phyloP scores from a whole-genome alignment of 2,113 vertebrate species.

The Esox niger region DNA sequence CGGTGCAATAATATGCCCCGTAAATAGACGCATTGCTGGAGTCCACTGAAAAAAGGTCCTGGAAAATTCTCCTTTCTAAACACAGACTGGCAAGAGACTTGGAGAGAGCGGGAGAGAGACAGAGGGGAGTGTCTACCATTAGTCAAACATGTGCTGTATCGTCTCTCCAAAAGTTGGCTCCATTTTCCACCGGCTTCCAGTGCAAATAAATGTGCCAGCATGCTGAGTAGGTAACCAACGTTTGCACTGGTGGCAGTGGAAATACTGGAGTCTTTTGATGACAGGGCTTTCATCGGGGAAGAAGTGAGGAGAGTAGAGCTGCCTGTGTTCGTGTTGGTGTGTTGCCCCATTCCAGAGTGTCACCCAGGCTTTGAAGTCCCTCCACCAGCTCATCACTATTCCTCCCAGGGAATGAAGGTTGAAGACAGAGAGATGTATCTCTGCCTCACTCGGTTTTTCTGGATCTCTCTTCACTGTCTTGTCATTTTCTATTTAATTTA shows the following conservation, averaged over 20 bases:
- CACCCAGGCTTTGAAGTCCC: constrained; percentile 13
- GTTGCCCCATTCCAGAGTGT: neutral
- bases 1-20: constrained; percentile 19
- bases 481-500: too few species aligned
- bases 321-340: constrained; percentile 18
- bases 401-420: neutral
- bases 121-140: constrained; percentile 8
- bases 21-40: constrained; percentile 28
- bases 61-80: too few species aligned
- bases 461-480: too few species aligned
- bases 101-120: too few species aligned
- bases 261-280: constrained; percentile 50
- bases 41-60: too few species aligned
- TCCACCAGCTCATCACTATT: constrained; percentile 20
- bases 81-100: too few species aligned
- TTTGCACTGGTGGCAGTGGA: constrained; percentile 36
- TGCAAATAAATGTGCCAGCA: constrained; percentile 32
- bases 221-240: constrained; percentile 45
- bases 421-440: neutral
- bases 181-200: too few species aligned
- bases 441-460: too few species aligned
- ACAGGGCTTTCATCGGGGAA: constrained; percentile 24
- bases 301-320: constrained; percentile 3
- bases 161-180: constrained; percentile 11
- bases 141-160: constrained; percentile 6